A percentile compares a stretch with the other conserved stretches of the same genome.
Evolutionary conservation across 2,888 invertebrate genomes (phyloP).

Genomic region (Morpho deidamia): DNA sequence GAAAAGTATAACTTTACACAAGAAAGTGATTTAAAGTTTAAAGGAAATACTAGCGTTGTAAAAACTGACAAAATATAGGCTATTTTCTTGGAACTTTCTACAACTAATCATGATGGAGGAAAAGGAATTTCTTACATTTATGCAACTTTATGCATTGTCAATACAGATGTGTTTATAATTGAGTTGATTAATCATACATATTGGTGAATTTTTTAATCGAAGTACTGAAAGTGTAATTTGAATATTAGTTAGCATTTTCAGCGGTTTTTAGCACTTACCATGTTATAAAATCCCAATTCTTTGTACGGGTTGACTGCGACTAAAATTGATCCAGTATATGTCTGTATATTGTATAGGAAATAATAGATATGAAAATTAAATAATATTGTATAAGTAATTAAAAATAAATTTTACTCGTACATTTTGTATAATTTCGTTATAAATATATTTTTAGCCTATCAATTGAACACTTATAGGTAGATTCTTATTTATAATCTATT

Average conservation of each 20-base stretch:
- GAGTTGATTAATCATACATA: too few species aligned
- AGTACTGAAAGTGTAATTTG: too few species aligned
- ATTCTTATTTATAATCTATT: too few species aligned
- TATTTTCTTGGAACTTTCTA: slow-evolving; percentile 7
- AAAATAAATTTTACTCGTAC: too few species aligned
- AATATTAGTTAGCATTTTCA: not conserved
- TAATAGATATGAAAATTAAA: not conserved
- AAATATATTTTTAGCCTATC: too few species aligned
- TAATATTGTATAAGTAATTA: not conserved
- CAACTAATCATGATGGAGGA: not conserved
- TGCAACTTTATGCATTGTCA: not conserved
- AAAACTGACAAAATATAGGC: slow-evolving; percentile 6
- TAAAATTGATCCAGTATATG: slow-evolving; percentile 94
- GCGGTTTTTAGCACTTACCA: slow-evolving; percentile 80
- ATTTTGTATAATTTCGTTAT: too few species aligned
- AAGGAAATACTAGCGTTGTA: slow-evolving; percentile 6
- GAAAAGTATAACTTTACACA: slow-evolving; percentile 10
- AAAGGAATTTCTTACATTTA: not conserved
- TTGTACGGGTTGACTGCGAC: slow-evolving; percentile 97
- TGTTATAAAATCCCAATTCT: slow-evolving; percentile 91
- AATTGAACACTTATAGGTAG: too few species aligned
- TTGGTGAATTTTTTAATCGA: too few species aligned
- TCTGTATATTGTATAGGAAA: slow-evolving; percentile 82
- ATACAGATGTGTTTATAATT: not conserved
- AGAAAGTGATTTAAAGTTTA: slow-evolving; percentile 19